phyloP scores from a whole-genome alignment of 2,113 vertebrate genomes.

The Oreotrochilus melanogaster region DNA sequence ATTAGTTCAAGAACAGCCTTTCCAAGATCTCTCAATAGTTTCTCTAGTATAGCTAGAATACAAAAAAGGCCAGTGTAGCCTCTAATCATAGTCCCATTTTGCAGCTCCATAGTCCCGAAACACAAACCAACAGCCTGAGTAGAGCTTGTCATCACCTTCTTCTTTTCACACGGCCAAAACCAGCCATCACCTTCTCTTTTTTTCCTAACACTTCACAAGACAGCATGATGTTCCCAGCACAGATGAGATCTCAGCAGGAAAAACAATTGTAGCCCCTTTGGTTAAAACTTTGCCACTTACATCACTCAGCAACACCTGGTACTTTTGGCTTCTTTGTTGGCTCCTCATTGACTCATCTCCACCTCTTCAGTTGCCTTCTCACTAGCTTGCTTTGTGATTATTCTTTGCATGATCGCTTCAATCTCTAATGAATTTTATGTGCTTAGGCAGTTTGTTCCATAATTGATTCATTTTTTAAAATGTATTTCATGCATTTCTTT shows the following conservation, averaged over 20 bases:
- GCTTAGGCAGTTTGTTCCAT: not conserved
- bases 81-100: not conserved
- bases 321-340: not conserved
- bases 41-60: not conserved
- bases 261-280: not conserved
- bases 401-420: not conserved
- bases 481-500: not conserved
- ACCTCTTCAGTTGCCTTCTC: not conserved
- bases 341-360: not conserved
- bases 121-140: not conserved
- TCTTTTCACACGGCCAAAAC: not conserved
- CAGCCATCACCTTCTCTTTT: not conserved
- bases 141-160: not conserved
- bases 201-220: not conserved
- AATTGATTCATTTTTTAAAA: not conserved
- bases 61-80: not conserved
- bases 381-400: not conserved
- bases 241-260: not conserved
- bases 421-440: constrained; percentile 2
- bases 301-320: not conserved
- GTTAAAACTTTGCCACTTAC: not conserved
- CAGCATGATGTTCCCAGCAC: not conserved
- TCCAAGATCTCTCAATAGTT: not conserved
- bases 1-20: not conserved
- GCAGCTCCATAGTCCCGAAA: not conserved